Conservation (phyloP, 2,113 vertebrate genomes). For the Osmerus eperlanus region DNA sequence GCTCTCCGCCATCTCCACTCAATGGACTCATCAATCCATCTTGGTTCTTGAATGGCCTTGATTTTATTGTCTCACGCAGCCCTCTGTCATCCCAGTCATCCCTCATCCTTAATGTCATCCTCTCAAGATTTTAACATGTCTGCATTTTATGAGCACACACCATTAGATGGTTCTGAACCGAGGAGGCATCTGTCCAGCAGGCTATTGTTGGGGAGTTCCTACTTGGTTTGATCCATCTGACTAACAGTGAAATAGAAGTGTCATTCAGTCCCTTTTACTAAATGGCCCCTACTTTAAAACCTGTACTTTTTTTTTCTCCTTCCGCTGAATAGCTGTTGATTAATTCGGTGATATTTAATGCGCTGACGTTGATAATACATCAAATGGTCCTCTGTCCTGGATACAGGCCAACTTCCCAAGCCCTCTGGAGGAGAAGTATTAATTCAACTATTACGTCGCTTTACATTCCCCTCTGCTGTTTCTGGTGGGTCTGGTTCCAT, state of each 20-base stretch:
- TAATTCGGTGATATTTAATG: conserved; percentile 12
- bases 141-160: conserved; percentile 62
- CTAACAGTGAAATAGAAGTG: conserved; percentile 13
- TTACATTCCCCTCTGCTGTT: background rate
- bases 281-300: conserved; percentile 34
- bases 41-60: conserved; percentile 70
- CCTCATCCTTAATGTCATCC: conserved; percentile 71
- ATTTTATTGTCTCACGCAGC: conserved; percentile 73
- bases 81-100: conserved; percentile 66
- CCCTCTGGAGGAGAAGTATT: background rate
- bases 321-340: conserved; percentile 23
- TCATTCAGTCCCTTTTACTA: conserved; percentile 32
- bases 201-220: conserved; percentile 55
- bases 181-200: conserved; percentile 36
- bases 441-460: too few relatives aligned
- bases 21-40: conserved; percentile 75
- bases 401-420: background rate
- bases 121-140: conserved; percentile 67
- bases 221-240: conserved; percentile 33
- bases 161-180: conserved; percentile 57
- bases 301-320: conserved; percentile 15
- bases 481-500: conserved; percentile 4
- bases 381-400: background rate
- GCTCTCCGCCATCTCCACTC: conserved; percentile 68
- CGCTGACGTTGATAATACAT: background rate